These are phyloP conservation scores for Allacma fusca DNA, from an alignment of 2,888 invertebrate genomes.

Conservation along the genomic window DNA sequence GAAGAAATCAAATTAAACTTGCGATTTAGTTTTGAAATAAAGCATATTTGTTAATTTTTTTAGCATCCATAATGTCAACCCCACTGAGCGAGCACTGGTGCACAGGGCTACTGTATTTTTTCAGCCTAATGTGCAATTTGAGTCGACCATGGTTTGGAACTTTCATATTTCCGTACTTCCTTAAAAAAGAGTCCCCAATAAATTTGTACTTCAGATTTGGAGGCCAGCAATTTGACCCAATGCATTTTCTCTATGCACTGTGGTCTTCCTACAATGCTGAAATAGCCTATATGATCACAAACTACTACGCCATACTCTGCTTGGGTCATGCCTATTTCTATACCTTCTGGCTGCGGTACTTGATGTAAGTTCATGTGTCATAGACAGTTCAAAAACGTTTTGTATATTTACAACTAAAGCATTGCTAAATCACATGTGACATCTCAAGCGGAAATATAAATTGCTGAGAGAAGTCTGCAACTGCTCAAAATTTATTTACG, in stretches of 20 bases:
- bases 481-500: no score
- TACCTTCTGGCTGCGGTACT: background rate
- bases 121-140: background rate
- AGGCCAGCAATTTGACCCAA: background rate
- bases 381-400: no score
- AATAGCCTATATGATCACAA: background rate
- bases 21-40: no score
- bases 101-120: background rate
- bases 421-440: no score
- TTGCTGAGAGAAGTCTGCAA: no score
- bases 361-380: no score
- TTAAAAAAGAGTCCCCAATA: background rate
- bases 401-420: no score
- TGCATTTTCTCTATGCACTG: background rate
- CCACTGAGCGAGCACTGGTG: background rate
- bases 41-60: background rate
- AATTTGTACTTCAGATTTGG: background rate
- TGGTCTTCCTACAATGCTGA: background rate
- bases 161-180: background rate
- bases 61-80: background rate
- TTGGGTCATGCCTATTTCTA: background rate
- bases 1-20: no score
- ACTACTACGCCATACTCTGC: background rate
- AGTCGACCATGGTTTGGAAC: background rate
- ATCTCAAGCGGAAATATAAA: no score